Base-by-base conservation (phyloP, 2,888 invertebrate genomes). In the Leistus spinibarbis region DNA sequence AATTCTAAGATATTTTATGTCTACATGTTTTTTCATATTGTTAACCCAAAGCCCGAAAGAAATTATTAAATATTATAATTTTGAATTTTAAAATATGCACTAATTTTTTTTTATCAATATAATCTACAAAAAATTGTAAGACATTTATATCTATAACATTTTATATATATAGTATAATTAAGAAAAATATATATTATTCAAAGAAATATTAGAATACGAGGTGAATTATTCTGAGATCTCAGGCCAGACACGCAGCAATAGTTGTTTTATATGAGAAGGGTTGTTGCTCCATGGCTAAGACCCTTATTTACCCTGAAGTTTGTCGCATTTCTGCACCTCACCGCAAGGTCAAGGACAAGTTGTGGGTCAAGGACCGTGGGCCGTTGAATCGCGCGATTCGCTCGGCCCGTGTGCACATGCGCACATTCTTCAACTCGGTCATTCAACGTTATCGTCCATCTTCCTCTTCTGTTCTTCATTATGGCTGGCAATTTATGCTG, bases 311-410 rank as follows among this genome's bases (percentile, higher is more conserved):
- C 40, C 40, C 40, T 40, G 40, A 40, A 40, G 40, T 40, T 40
- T 40, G 40, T 40, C 40, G 40, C 40, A 40, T 40, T 40, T 40
- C 40, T 40, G 40, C 53, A 57, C 23, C n/a, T 76, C 76, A 53
- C 65, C 54, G 63, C 77, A 79, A 80, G 82, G 82, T 82, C 83
- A 83, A 83, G 83, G 82, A 80, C 82, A 79, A 77, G 79, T 78
- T 78, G 78, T 80, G 81, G 82, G 82, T 83, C 83, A 82, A 83
- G 83, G 83, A 79, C 81, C 79, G 77, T 77, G 75, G 72, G 65
- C 77, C 76, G 76, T 70, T 69, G 71, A 40, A 40, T 40, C 40
- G 40, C 13, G 40, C 40, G 1, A 40, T 40, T 40, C 13, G 40
- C 70, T 69, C 73, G 62, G 40, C 70, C 65, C 73, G 62, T 10